Evolutionary conservation across 2,113 vertebrate genomes (phyloP).

Genomic region (Ammodramus savannarum): DNA sequence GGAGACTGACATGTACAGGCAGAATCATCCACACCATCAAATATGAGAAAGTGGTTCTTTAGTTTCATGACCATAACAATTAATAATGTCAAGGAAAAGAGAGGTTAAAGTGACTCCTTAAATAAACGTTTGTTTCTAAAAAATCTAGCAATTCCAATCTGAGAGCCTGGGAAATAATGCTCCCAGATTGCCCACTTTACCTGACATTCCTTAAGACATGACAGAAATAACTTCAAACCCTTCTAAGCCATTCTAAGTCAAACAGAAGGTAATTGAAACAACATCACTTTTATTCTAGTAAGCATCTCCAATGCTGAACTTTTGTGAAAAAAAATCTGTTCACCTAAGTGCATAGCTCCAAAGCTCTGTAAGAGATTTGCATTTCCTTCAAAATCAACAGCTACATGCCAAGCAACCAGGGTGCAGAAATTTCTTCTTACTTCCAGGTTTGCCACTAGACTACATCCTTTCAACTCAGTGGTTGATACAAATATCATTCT

Average conservation of each 20-base stretch:
- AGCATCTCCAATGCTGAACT: background rate
- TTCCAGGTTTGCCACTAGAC: background rate
- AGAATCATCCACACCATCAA: background rate
- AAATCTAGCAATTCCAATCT: background rate
- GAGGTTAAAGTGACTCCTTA: background rate
- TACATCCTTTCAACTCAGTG: background rate
- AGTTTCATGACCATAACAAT: background rate
- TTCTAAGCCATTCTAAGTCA: background rate
- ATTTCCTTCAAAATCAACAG: background rate
- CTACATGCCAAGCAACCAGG: background rate
- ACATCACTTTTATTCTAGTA: background rate
- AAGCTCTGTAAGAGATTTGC: rapidly evolving
- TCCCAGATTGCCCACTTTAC: background rate
- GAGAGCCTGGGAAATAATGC: background rate
- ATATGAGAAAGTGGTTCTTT: background rate
- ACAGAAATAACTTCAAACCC: background rate
- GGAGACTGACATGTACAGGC: background rate
- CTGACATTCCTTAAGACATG: background rate
- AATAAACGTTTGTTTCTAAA: background rate
- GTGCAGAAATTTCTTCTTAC: background rate
- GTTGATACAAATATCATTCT: background rate
- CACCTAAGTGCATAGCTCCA: background rate
- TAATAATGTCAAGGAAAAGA: background rate
- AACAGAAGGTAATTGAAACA: background rate
- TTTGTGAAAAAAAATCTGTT: background rate